Base-by-base conservation (phyloP, 1,140 invertebrate species). In the Spodoptera frugiperda region DNA sequence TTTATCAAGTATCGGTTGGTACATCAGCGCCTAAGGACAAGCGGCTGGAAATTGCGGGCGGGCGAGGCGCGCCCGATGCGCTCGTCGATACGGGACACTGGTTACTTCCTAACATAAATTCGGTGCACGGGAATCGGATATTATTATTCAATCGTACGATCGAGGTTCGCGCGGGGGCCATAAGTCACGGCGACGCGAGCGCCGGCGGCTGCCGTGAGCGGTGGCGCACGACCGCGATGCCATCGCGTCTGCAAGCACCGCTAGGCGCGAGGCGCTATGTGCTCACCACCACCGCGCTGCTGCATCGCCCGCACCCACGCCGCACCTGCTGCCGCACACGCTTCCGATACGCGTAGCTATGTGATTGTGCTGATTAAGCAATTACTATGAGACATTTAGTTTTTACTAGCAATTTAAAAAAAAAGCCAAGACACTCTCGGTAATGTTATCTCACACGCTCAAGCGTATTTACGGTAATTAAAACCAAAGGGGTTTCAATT, bases 141-240 rank as follows among this genome's bases (percentile, higher is more conserved):
- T 93, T 93, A 91, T 91, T 91, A 93, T 93, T 93, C 90, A 93
- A 93, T 93, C 90, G 89, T 81, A 85, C 84, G 90, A 93, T 93
- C 91, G 87, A 87, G 89, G 90, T 93, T 91, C 86, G 89, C 89
- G 85, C 79, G 87, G 88, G 85, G 89, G 88, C 90, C 89, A 93
- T 93, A 92, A 93, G 90, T 93, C 90, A 92, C 85, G 87, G 90
- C 89, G 89, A 91, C 88, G 87, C 89, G 83, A 91, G 88, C 88
- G 91, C 90, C 89, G 88, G 88, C 90, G 90, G 90, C 84, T 84
- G 87, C 87, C 90, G 89, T 91, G 89, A 91, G 89, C 87, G 83
- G 87, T 89, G 89, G 89, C 90, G 90, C 90, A 91, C 91, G 90
- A 91, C 85, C 85, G 86, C 84, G 91, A 93, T 93, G 84, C 84